Percentiles rank a stretch among this genome's conserved stretches.
These are phyloP conservation scores for Stomorhina lunata DNA, from an alignment of 2,888 invertebrate species.

Conservation along the genomic window DNA sequence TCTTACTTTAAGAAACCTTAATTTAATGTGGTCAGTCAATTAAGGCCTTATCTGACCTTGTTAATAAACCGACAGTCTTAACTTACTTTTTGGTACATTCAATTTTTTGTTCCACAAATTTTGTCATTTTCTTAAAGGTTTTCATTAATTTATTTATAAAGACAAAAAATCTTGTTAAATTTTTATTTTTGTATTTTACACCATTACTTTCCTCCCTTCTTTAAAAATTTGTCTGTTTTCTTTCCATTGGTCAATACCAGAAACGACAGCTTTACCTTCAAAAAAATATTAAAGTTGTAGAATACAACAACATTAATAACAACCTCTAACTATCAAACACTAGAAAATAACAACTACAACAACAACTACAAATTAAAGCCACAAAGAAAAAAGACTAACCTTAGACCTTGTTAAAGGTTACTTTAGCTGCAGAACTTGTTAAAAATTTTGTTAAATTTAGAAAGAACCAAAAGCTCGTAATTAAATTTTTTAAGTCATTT, in stretches of 20 bases:
- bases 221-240: background rate
- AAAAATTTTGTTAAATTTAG: too few species aligned
- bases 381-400: conserved; percentile 16
- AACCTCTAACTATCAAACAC: background rate
- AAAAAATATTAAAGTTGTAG: background rate
- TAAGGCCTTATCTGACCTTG: too few species aligned
- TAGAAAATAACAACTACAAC: background rate
- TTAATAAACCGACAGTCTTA: background rate
- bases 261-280: too few species aligned
- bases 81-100: background rate
- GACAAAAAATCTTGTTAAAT: background rate
- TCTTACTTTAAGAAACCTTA: too few species aligned
- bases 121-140: conserved; percentile 10
- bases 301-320: background rate
- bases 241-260: background rate
- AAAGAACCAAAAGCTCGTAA: too few species aligned
- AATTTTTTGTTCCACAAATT: background rate
- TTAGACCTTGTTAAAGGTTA: conserved; percentile 35
- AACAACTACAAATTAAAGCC: background rate
- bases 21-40: too few species aligned
- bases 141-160: background rate
- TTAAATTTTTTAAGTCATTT: too few species aligned
- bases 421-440: too few species aligned
- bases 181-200: background rate
- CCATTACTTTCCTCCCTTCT: background rate